Evolutionary conservation across 2,888 invertebrate species (phyloP).

Genomic region (Pterobdella sp.): DNA sequence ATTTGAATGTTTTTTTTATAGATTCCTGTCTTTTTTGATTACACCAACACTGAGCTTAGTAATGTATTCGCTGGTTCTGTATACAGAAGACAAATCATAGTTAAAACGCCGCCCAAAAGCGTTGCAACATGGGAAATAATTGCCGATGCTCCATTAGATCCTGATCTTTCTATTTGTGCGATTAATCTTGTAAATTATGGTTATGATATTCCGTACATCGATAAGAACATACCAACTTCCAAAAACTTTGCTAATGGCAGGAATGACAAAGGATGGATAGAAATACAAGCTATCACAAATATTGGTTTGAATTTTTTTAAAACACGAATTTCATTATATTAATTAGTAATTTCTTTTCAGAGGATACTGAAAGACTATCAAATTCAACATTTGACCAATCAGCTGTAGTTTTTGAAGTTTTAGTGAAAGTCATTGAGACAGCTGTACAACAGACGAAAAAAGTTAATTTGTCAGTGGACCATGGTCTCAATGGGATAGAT

Average conservation of each 20-base stretch:
- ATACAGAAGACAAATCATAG: slow-evolving; percentile 12
- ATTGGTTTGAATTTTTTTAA: slow-evolving; percentile 21
- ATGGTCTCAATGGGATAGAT: slow-evolving; percentile 24
- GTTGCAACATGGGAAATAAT: slow-evolving; percentile 29
- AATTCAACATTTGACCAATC: slow-evolving; percentile 27
- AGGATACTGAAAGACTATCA: slow-evolving; percentile 6
- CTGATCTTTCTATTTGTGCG: slow-evolving; percentile 26
- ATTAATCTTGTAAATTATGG: slow-evolving; percentile 27
- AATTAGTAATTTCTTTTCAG: background rate
- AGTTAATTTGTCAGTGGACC: slow-evolving; percentile 17
- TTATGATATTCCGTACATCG: slow-evolving; percentile 27
- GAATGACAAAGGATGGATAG: slow-evolving; percentile 42
- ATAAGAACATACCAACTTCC: slow-evolving; percentile 31
- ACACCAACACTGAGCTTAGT: background rate
- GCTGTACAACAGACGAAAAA: slow-evolving; percentile 15
- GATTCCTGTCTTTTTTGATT: slow-evolving; percentile 3
- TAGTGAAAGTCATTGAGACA: slow-evolving; percentile 16
- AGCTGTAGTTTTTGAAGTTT: slow-evolving; percentile 26
- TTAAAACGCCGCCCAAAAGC: slow-evolving; percentile 30
- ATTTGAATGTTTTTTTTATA: too few species aligned
- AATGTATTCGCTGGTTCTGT: slow-evolving; percentile 17
- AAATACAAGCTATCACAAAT: slow-evolving; percentile 30
- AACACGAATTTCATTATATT: background rate
- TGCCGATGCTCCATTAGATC: slow-evolving; percentile 17
- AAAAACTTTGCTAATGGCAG: slow-evolving; percentile 36